Base-by-base conservation (phyloP, 2,797 vertebrate species). In the Falco columbarius region DNA sequence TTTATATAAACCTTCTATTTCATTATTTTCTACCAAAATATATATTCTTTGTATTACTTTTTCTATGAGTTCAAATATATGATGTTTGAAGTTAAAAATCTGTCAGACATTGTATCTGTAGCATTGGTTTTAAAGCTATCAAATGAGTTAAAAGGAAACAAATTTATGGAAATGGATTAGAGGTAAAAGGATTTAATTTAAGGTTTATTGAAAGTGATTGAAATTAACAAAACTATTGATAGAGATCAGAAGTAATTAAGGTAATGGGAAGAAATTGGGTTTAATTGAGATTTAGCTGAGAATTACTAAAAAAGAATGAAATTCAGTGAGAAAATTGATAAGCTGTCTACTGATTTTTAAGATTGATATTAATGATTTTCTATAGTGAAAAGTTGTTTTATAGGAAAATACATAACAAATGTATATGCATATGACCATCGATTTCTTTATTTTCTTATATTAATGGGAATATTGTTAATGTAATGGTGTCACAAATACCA, bases 191-290 rank as follows among this genome's bases (percentile, higher is more conserved):
- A 96, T 95, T 96, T 95, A 96, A 97, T 89, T 65, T 38, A 89
- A 95, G 44, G 10, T 86, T 95, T 94, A 97, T 86, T 97, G 74
- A 96, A 97, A 93, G 67, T 91, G 96, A 96, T 71, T 95, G 93
- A 95, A 97, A 84, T 97, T 94, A 97, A 96, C 94, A 90, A 93
- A 95, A 52, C 44, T 97, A 90, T 92, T 93, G 81, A 75, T 94
- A 84, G 49, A 88, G 80, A 94, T 65, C 54, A 90, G 24, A 77
- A 95, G 61, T 93, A 94, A 95, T 95, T 93, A 91, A 97, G 96
- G 89, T 96, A 97, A 94, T 74, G 51, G 26, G 54, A 95, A 95
- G 55, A 96, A 90, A 70, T 80, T 54, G 0, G 8, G 27, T 82
- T 95, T 96, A 95, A 97, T 93, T 89, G 59, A 86, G 32, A 93